Evolutionary conservation across 2,113 vertebrate species (phyloP), one percentile per base, ranked within the genome.

Genomic region (Campylomormyrus numenius): DNA sequence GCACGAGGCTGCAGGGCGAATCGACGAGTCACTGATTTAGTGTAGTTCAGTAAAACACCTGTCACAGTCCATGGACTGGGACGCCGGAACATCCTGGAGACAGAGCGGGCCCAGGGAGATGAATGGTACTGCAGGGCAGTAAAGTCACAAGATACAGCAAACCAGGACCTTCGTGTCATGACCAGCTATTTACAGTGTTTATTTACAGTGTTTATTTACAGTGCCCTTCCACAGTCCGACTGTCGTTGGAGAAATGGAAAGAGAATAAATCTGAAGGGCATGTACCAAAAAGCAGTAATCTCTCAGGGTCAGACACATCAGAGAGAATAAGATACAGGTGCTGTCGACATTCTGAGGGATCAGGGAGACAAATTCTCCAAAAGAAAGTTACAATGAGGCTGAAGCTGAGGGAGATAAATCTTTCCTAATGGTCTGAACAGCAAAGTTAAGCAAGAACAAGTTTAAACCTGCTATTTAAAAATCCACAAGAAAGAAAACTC

Each of bases 251-350:
- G 42, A 66, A 90, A 48, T 35, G n/a, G 53, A 58, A 66, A 35
- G 21, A 70, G 45, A 42, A 56, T 17, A 53, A 53, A 87, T 77
- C 48, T 88, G 31, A 15, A 52, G n/a, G n/a, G 21, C 4, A 9
- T 24, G 31, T 39, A 52, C 15, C 27, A 27, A 80, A 56, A 90
- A 46, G 3, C 31, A 58, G 70, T 19, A 24, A 46, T 88, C 86
- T 56, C 49, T 27, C 24, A 87, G 77, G 52, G 50, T 49, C 21
- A 52, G 74, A 24, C 49, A 74, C 84, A 49, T 46, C 52, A 49
- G 84, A 49, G 84, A 74, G 42, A 90, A 42, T 66, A 90, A 90
- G 85, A 90, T 80, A 87, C 62, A 87, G 62, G 66, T n/a, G 35
- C 49, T 62, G 74, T 84, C 53, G 53, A 52, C 52, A 27, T 74